These are phyloP conservation scores for Protosalanx chinensis DNA, from an alignment of 2,797 vertebrate species.

Conservation along the genomic window DNA sequence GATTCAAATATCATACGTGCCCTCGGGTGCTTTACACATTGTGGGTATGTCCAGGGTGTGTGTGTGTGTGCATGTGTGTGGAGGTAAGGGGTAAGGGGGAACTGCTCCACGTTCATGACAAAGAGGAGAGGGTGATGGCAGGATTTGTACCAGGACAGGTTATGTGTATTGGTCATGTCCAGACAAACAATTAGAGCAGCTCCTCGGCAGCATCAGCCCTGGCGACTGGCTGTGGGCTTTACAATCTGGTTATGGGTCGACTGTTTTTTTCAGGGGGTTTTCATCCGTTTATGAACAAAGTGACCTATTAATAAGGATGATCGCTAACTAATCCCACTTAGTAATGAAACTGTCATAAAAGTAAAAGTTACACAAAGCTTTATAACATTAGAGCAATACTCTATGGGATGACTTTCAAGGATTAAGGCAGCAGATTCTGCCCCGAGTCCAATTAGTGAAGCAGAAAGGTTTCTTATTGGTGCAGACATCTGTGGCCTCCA, in stretches of 20 bases:
- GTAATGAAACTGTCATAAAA: neutral
- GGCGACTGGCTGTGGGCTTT: constrained; percentile 27
- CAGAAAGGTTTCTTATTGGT: neutral
- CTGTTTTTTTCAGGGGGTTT: constrained; percentile 33
- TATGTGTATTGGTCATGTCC: constrained; percentile 42
- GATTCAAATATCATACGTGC: no score
- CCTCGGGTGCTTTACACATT: no score
- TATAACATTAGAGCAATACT: no score
- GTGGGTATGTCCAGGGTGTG: no score
- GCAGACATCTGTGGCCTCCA: neutral
- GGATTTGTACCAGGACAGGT: constrained; percentile 21
- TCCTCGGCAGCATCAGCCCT: constrained; percentile 8
- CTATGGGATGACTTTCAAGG: no score
- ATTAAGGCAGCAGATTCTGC: neutral
- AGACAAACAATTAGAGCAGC: constrained; percentile 35
- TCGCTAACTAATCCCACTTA: neutral
- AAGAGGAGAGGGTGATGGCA: constrained; percentile 27
- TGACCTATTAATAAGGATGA: constrained; percentile 6
- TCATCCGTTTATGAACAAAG: constrained; percentile 27
- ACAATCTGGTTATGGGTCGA: constrained; percentile 44
- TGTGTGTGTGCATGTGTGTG: neutral
- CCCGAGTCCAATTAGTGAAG: neutral
- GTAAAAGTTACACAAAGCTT: no score
- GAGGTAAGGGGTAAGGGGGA: no score
- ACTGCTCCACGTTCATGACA: no score